Percentiles rank a stretch among this genome's conserved stretches.
phyloP scores from a whole-genome alignment of 2,888 invertebrate species.

The Crocallis elinguaria region DNA sequence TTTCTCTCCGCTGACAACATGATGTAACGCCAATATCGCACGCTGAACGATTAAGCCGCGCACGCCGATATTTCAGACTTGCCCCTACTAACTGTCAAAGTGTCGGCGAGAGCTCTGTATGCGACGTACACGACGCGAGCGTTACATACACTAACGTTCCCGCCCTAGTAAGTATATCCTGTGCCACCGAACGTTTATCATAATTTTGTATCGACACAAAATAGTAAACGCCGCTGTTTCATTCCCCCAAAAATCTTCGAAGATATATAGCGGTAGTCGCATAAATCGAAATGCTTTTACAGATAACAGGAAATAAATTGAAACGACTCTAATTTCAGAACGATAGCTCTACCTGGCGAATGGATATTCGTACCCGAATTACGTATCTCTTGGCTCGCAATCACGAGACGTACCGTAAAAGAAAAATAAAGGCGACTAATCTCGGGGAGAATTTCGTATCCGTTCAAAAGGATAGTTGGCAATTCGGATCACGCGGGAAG shows the following conservation, averaged over 20 bases:
- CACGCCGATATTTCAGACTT: constrained; percentile 83
- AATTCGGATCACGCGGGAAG: constrained; percentile 79
- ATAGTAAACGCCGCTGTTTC: constrained; percentile 38
- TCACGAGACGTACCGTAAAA: constrained; percentile 55
- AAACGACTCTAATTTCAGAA: constrained; percentile 23
- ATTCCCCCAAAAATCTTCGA: constrained; percentile 29
- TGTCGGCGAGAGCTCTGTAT: constrained; percentile 69
- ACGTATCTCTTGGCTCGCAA: constrained; percentile 37
- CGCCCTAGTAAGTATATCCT: constrained; percentile 36
- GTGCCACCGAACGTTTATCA: constrained; percentile 47
- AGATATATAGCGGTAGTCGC: constrained; percentile 28
- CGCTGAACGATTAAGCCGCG: constrained; percentile 84
- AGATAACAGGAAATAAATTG: constrained; percentile 25
- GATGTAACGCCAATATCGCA: constrained; percentile 85
- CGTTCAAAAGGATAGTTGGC: constrained; percentile 68
- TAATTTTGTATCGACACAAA: constrained; percentile 48
- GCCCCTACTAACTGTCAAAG: constrained; percentile 83
- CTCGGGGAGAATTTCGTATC: constrained; percentile 62
- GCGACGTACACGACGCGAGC: constrained; percentile 37
- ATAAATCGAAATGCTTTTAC: constrained; percentile 20
- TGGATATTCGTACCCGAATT: constrained; percentile 27
- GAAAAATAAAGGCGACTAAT: constrained; percentile 68
- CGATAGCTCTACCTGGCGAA: constrained; percentile 24
- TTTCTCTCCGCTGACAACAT: constrained; percentile 84
- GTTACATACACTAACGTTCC: constrained; percentile 29